Base-by-base conservation (phyloP, 2,797 vertebrate species). In the Tinamus major region DNA sequence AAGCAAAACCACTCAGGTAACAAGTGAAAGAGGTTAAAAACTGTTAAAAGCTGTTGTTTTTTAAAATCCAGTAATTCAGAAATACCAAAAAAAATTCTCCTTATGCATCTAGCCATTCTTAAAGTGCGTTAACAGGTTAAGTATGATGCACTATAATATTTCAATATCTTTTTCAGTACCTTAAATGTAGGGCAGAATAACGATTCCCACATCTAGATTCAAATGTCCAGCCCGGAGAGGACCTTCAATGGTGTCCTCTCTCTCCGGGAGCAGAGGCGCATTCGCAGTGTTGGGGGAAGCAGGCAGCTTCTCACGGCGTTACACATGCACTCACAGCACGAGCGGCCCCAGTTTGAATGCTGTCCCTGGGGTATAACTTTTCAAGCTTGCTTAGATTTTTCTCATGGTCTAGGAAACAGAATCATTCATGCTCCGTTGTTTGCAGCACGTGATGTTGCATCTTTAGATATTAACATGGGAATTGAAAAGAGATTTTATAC, bases 321-420 rank as follows among this genome's bases (percentile, higher is more conserved):
- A 26, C 5, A 37, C 70, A 64, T 46, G 62, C 1, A 0, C 62
- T 79, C 55, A 37, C 3, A 55, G 59, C 53, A 55, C 1, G 0
- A 88, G 33, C 6, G 18, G 79, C 46, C 79, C 88, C 6, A 7
- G 67, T 74, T 46, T 70, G 77, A 87, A 69, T 2, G 8, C 70
- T 71, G 56, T 95, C 94, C 94, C 95, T 67, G 42, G 93, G 77
- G 77, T 62, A 31, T 42, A 92, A 70, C 79, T 96, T 91, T 76
- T 88, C 44, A 87, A 69, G 64, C 64, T 81, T 89, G 72, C 51
- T 78, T 89, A 87, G 75, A 78, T 95, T 96, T 90, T 96, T 97
- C 91, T 97, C 89, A 92, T 92, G 90, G 83, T 87, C 94, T 77
- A 90, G 82, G 93, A 95, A 95, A 94, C 61, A 91, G 58, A 76